Percentiles rank a stretch among this genome's conserved stretches.
Conservation (phyloP, 2,797 vertebrate genomes). For the Acanthopagrus latus region DNA sequence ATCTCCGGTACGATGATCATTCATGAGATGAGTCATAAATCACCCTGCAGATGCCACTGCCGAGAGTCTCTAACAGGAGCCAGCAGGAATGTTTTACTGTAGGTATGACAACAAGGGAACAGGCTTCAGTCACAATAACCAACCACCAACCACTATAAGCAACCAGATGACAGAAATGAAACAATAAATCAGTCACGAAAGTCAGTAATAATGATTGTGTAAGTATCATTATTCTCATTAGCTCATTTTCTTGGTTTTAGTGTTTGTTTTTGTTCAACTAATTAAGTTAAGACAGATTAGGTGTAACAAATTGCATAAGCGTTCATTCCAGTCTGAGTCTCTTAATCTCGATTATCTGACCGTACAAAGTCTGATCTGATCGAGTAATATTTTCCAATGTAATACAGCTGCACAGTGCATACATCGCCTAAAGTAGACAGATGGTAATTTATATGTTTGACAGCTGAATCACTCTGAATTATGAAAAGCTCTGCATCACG, state of each 20-base stretch:
- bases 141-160: neutral
- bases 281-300: neutral
- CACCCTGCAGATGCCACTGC: constrained; percentile 56
- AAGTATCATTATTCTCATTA: neutral
- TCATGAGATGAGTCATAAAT: constrained; percentile 69
- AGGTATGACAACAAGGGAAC: constrained; percentile 44
- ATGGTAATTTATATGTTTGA: constrained; percentile 8
- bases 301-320: neutral
- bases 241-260: too few relatives aligned
- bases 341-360: neutral
- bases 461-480: constrained; percentile 7
- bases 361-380: neutral
- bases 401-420: neutral
- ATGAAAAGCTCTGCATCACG: neutral
- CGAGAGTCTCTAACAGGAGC: constrained; percentile 58
- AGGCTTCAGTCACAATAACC: constrained; percentile 17
- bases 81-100: constrained; percentile 64
- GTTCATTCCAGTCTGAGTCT: neutral
- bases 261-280: neutral
- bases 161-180: neutral
- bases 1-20: constrained; percentile 51
- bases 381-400: neutral
- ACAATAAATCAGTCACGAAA: neutral
- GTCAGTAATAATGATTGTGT: neutral
- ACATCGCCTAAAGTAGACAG: neutral